Conservation (phyloP, 2,888 invertebrate species). For the Rambutsinella grinnellia region DNA sequence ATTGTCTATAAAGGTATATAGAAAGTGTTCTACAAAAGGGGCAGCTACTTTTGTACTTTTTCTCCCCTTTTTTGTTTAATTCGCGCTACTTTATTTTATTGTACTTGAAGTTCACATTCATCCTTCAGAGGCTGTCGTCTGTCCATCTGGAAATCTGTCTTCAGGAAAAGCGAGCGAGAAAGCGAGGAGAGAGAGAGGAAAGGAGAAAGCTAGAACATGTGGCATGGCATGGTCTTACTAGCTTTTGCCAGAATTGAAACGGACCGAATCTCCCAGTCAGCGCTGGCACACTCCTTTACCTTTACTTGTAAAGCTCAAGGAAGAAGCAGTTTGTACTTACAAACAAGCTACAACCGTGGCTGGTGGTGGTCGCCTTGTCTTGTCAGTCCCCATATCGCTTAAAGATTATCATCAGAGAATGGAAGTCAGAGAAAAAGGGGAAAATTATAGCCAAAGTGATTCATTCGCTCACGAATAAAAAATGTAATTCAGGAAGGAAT, state of each 20-base stretch:
- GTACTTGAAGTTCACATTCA: constrained; percentile 38
- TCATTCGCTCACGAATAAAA: no score
- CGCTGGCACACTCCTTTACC: not conserved
- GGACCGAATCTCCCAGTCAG: not conserved
- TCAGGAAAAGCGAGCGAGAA: not conserved
- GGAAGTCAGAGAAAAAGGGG: not conserved
- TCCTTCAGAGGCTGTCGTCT: constrained; percentile 34
- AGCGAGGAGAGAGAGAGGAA: not conserved
- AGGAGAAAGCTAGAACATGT: not conserved
- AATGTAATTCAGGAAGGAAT: no score
- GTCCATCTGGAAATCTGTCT: constrained; percentile 49
- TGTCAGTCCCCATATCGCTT: not conserved
- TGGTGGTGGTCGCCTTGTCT: not conserved
- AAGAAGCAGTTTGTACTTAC: not conserved
- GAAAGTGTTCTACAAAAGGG: not conserved
- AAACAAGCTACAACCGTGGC: not conserved
- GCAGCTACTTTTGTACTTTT: not conserved
- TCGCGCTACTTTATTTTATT: constrained; percentile 24
- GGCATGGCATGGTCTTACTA: not conserved
- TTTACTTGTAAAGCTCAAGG: not conserved
- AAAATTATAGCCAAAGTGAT: not conserved
- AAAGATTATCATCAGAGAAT: constrained; percentile 12
- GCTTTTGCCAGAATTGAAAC: not conserved
- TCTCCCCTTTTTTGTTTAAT: constrained; percentile 5
- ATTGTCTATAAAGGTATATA: not conserved